Evolutionary conservation across 2,797 vertebrate species (phyloP).

Genomic region (Melanotaenia boesemani): DNA sequence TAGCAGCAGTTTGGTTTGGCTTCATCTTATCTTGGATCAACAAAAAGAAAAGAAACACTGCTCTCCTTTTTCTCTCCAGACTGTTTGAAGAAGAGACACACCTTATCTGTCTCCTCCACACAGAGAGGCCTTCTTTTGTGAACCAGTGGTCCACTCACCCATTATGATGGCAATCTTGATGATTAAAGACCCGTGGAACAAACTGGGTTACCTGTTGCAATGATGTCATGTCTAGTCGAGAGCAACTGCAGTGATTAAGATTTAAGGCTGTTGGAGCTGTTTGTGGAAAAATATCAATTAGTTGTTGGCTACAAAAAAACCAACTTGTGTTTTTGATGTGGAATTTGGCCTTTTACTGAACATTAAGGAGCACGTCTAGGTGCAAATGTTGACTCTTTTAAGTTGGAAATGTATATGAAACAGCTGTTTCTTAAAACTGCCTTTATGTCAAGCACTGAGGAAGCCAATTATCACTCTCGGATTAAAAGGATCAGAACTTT

Average conservation of each 20-base stretch:
- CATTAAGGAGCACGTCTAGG: conserved; percentile 47
- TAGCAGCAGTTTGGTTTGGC: conserved; percentile 10
- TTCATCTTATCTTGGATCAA: conserved; percentile 49
- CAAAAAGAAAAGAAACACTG: conserved; percentile 62
- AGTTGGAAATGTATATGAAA: conserved; percentile 54
- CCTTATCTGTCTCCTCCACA: conserved; percentile 68
- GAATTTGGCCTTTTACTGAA: conserved; percentile 43
- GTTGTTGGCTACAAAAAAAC: conserved; percentile 61
- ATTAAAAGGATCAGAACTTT: conserved; percentile 59
- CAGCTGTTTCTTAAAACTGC: conserved; percentile 61
- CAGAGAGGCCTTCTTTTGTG: conserved; percentile 71
- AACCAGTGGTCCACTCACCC: conserved; percentile 59
- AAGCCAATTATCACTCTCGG: conserved; percentile 62
- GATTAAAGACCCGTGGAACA: conserved; percentile 76
- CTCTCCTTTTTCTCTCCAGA: conserved; percentile 54
- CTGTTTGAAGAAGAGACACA: conserved; percentile 62
- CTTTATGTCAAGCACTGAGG: conserved; percentile 50
- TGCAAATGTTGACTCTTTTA: conserved; percentile 46
- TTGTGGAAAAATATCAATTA: conserved; percentile 82
- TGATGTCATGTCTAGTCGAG: conserved; percentile 83
- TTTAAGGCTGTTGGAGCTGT: conserved; percentile 73
- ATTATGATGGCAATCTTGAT: conserved; percentile 78
- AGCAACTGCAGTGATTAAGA: conserved; percentile 71
- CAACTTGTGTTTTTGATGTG: conserved; percentile 57
- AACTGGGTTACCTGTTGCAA: conserved; percentile 79